phyloP scores from a whole-genome alignment of 2,113 vertebrate species.

The mouse (Mus musculus) region GRCm39 chr7:57429001-57429500 shows the following conservation, averaged over 20 bases:
- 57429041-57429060: not conserved
- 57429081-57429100: not conserved
- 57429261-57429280: not conserved
- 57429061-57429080: not conserved
- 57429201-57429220: not conserved
- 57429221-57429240: not conserved
- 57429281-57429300: not conserved
- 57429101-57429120: not conserved
- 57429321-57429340: not conserved
- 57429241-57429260: not conserved
- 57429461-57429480: not conserved
- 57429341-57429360: rapidly evolving
- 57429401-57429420: not conserved
- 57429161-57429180: not conserved
- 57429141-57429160: not conserved
- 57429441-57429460: not conserved
- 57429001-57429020: not conserved
- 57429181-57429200: not conserved
- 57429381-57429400: not conserved
- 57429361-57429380: not conserved
- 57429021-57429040: not conserved
- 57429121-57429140: not conserved
- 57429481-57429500: not conserved
- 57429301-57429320: not conserved
- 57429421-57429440: too few relatives aligned